These are phyloP conservation scores for Hippocampus kuda DNA, from an alignment of 2,797 vertebrate species.

Conservation along the genomic window DNA sequence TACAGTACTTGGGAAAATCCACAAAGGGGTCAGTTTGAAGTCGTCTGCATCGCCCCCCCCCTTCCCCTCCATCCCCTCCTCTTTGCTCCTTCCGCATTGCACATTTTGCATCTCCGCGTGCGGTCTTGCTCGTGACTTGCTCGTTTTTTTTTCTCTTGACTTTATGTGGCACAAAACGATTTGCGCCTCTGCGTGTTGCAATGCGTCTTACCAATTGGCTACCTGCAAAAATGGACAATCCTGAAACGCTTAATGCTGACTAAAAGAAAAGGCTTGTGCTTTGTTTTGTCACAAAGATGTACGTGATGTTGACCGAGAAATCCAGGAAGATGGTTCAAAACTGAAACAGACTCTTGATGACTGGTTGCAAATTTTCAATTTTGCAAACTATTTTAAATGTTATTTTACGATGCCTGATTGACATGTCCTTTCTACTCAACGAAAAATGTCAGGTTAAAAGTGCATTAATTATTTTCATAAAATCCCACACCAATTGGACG, in stretches of 20 bases:
- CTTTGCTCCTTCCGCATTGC: constrained; percentile 37
- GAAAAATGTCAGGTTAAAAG: neutral
- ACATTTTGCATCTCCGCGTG: constrained; percentile 41
- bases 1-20: constrained; percentile 54
- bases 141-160: too few species aligned
- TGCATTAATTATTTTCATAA: neutral
- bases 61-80: constrained; percentile 1
- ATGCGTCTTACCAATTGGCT: neutral
- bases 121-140: constrained; percentile 10
- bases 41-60: constrained; percentile 24
- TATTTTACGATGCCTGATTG: too few species aligned
- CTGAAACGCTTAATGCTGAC: neutral
- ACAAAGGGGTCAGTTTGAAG: constrained; percentile 61
- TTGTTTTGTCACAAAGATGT: too few species aligned
- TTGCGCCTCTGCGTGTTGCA: constrained; percentile 10
- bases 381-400: too few species aligned
- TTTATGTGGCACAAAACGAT: neutral
- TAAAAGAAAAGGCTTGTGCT: neutral
- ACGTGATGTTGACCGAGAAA: too few species aligned
- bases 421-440: too few species aligned
- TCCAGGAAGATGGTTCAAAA: too few species aligned
- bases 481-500: neutral
- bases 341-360: too few species aligned
- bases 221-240: neutral
- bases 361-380: too few species aligned